Evolutionary conservation across 1,140 invertebrate species (phyloP), one percentile per base, ranked within the genome.

Genomic region (Agrilus planipennis): DNA sequence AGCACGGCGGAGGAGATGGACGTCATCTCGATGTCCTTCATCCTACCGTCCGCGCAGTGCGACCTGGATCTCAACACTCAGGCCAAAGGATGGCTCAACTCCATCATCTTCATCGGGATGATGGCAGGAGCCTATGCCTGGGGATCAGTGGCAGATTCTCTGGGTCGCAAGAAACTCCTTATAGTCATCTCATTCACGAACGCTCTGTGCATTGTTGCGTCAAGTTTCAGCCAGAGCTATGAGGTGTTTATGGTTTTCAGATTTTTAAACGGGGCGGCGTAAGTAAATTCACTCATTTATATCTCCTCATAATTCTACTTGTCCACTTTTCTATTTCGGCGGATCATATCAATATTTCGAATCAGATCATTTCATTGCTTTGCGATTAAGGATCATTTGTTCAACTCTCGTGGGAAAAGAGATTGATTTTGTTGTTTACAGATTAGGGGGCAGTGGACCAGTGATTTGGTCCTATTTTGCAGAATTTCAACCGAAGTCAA

Each of bases 381-480:
- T n/a, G n/a, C n/a, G n/a, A n/a, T n/a, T n/a, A n/a, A n/a, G n/a
- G n/a, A n/a, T n/a, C n/a, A n/a, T n/a, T n/a, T n/a, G n/a, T n/a
- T n/a, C n/a, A n/a, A n/a, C n/a, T n/a, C n/a, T n/a, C n/a, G 23
- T n/a, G 23, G n/a, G 6, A 25, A 25, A 7, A 25, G n/a, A 25
- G n/a, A 25, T 25, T 25, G n/a, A n/a, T n/a, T n/a, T n/a, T n/a
- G n/a, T n/a, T n/a, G n/a, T n/a, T 35, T 35, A 35, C 55, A 93
- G 90, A 30, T 76, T 95, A 49, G 89, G 89, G 46, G 89, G 89
- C 37, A 92, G 87, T 57, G 87, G 89, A 55, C 89, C 90, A 39
- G 87, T 93, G 30, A 90, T 93, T 57, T 95, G 89, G 83, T 88
- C 89, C 2, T 94, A 93, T 61, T 92, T 91, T 65, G 84, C 86